Conservation (phyloP, 1,140 invertebrate species). For the Brachionus plicatilis region DNA sequence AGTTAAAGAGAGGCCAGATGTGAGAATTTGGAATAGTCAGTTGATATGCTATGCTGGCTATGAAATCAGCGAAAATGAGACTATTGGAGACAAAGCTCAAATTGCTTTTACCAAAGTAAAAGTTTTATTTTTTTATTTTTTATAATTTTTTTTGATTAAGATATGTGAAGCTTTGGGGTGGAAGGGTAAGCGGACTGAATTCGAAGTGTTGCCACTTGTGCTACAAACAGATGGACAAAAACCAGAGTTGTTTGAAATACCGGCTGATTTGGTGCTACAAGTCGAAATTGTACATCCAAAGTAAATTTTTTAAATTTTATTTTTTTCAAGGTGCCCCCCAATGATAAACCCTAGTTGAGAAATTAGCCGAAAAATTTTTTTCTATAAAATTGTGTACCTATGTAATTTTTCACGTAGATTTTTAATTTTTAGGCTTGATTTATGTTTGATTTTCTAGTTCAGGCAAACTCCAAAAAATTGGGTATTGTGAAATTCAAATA, state of each 20-base stretch:
- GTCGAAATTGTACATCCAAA: slow-evolving; percentile 79
- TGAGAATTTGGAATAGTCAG: slow-evolving; percentile 80
- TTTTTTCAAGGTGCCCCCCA: no score
- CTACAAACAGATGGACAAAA: slow-evolving; percentile 84
- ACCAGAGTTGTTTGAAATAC: slow-evolving; percentile 82
- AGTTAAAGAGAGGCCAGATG: slow-evolving; percentile 73
- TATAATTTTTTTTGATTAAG: slow-evolving; percentile 56
- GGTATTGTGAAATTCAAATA: no score
- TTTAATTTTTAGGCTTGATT: not conserved
- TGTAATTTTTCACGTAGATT: not conserved
- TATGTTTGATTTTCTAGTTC: not conserved
- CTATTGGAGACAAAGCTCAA: slow-evolving; percentile 59
- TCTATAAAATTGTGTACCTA: not conserved
- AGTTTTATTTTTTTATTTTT: not conserved
- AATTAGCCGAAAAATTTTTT: not conserved
- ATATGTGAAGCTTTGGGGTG: slow-evolving; percentile 81
- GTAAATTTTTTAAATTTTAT: not conserved
- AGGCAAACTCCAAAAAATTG: not conserved
- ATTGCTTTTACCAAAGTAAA: slow-evolving; percentile 80
- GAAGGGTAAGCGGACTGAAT: slow-evolving; percentile 63
- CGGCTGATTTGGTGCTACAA: slow-evolving; percentile 77
- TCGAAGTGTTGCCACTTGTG: slow-evolving; percentile 82
- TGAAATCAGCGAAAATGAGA: slow-evolving; percentile 49
- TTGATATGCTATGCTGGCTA: slow-evolving; percentile 84
- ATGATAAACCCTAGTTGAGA: not conserved